These are phyloP conservation scores for Lethocerus indicus DNA, from an alignment of 1,140 invertebrate species.

Conservation along the genomic window DNA sequence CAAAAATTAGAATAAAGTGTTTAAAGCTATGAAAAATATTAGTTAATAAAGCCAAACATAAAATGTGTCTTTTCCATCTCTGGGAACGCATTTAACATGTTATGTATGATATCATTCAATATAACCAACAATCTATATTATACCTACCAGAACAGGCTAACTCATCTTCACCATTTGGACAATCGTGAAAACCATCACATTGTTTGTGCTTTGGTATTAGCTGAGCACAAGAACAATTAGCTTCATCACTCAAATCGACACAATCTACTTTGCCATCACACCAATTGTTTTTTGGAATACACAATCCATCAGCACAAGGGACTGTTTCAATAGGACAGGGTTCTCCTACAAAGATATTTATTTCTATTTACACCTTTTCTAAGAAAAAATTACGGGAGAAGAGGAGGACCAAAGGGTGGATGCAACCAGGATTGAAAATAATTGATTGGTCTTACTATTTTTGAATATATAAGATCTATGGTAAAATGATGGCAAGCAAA, in stretches of 20 bases:
- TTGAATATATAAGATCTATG: too few species aligned
- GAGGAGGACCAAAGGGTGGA: neutral
- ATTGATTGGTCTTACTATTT: neutral
- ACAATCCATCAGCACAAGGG: constrained; percentile 32
- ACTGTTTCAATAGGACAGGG: constrained; percentile 21
- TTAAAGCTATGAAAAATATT: too few species aligned
- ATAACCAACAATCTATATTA: neutral
- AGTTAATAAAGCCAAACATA: too few species aligned
- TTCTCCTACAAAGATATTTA: constrained; percentile 12
- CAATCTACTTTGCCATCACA: constrained; percentile 66
- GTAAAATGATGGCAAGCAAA: too few species aligned
- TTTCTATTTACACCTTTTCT: neutral
- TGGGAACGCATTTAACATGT: too few species aligned
- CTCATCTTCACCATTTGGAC: constrained; percentile 52
- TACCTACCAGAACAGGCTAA: constrained; percentile 45
- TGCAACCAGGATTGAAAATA: neutral
- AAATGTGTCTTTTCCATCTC: too few species aligned
- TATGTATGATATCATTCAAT: too few species aligned
- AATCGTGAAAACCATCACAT: constrained; percentile 71
- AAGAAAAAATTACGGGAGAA: neutral
- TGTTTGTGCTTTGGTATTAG: constrained; percentile 39
- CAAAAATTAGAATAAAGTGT: too few species aligned
- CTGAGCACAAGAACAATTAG: constrained; percentile 46
- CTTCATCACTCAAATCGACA: constrained; percentile 64
- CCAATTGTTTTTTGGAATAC: constrained; percentile 37